phyloP scores from a whole-genome alignment of 2,888 invertebrate species.

The Aproaerema taeniolella region DNA sequence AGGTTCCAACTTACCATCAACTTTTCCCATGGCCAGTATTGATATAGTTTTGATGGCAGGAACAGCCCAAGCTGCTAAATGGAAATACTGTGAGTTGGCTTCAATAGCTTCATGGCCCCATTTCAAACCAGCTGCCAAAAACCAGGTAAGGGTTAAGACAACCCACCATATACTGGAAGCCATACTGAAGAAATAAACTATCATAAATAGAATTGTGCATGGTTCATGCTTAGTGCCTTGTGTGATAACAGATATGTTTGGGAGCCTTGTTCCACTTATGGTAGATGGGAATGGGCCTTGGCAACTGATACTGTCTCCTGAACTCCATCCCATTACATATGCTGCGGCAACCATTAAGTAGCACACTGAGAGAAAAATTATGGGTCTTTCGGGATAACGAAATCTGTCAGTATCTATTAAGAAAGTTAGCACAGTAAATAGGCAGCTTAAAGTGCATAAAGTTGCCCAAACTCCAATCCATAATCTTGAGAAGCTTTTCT shows the following conservation, averaged over 20 bases:
- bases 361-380: slow-evolving; percentile 97
- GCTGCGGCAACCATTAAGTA: slow-evolving; percentile 96
- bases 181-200: slow-evolving; percentile 97
- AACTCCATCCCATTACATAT: slow-evolving; percentile 91
- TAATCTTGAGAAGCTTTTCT: slow-evolving; percentile 88
- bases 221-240: slow-evolving; percentile 90
- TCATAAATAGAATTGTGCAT: slow-evolving; percentile 97
- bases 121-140: slow-evolving; percentile 95
- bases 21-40: slow-evolving; percentile 95
- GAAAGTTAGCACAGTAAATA: slow-evolving; percentile 95
- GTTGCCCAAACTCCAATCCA: slow-evolving; percentile 98
- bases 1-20: slow-evolving; percentile 92
- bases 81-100: slow-evolving; percentile 97
- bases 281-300: slow-evolving; percentile 87
- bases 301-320: slow-evolving; percentile 90
- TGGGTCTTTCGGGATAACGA: slow-evolving; percentile 97
- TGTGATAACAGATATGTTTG: slow-evolving; percentile 89
- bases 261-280: slow-evolving; percentile 81
- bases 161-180: slow-evolving; percentile 99
- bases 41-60: slow-evolving; percentile 97
- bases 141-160: slow-evolving; percentile 96
- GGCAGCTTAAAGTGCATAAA: slow-evolving; percentile 91
- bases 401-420: slow-evolving; percentile 96
- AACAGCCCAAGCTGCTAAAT: slow-evolving; percentile 98
- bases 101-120: slow-evolving; percentile 99